Evolutionary conservation across 2,888 invertebrate genomes (phyloP), one percentile per base, ranked within the genome.

Genomic region (Steinernema scapterisci): DNA sequence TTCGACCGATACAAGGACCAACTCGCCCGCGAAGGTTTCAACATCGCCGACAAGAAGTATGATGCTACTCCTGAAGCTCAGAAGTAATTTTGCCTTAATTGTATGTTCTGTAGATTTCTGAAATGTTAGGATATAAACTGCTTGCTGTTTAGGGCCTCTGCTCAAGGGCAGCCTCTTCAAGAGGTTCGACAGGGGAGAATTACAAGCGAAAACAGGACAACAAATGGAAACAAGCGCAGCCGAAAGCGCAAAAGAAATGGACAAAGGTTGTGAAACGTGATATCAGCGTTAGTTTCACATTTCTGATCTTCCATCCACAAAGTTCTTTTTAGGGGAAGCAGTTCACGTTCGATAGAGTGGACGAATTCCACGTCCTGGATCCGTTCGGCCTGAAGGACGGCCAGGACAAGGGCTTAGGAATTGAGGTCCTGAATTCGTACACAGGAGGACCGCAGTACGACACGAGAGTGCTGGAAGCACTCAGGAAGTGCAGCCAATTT

Each of bases 1-100:
- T 85, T 83, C 76, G 84, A 83, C 54, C 78, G 82, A 70, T 85
- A 84, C 79, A 85, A 85, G 79, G 76, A 79, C 70, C 76, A 80
- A 51, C 72, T 85, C 25, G 74, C 80, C 0, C 80, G 78, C 46
- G 78, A 83, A 76, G 85, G 85, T 16, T 76, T 83, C 7, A 80
- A 81, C 72, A 78, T 84, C 72, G 80, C 77, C 44, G 84, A 85
- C 73, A 79, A 80, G 72, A 71, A 76, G 13, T 51, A 63, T 31
- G 16, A 63, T 63, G 63, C 63, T 63, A 16, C 63, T 63, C 27
- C 63, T 13, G 63, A 63, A 31, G 38, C 63, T 63, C 31, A 63
- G 63, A 63, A 63, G 27, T 63, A 63, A n/a, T 63, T 11, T 31
- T 6, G 13, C 31, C 7, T 31, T 25, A 16, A 11, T 63, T 63